Percentiles rank a stretch among this genome's conserved stretches.
Conservation (phyloP, 2,113 vertebrate species). For the Burhinus bistriatus region DNA sequence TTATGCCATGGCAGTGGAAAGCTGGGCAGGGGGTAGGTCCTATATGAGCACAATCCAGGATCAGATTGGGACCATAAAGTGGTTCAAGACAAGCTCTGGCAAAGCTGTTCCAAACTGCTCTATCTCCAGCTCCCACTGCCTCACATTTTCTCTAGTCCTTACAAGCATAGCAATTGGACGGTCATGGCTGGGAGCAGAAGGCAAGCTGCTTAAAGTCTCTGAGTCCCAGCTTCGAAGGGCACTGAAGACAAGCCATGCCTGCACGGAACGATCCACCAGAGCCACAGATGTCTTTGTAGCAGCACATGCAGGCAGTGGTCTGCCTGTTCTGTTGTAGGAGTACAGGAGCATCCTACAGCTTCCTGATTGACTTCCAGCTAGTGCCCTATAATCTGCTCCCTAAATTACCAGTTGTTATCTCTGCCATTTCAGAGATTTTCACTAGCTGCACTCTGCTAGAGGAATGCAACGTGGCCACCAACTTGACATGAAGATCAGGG, state of each 20-base stretch:
- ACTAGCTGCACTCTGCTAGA: background rate
- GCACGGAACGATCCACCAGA: rapidly evolving
- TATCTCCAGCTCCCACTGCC: background rate
- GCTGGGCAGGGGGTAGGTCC: background rate
- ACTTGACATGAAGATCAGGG: background rate
- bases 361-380: background rate
- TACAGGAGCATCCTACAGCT: background rate
- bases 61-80: background rate
- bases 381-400: background rate
- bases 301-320: background rate
- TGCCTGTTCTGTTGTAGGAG: background rate
- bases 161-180: background rate
- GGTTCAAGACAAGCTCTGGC: background rate
- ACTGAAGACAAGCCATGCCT: background rate
- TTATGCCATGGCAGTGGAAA: background rate
- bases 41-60: background rate
- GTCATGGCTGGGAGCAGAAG: background rate
- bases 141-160: background rate
- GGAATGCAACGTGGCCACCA: background rate
- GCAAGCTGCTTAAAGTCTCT: background rate
- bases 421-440: background rate
- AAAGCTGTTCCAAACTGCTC: background rate
- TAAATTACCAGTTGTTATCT: background rate
- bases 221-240: background rate
- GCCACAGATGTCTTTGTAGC: background rate